Base-by-base conservation (phyloP, 2,888 invertebrate species). In the Tinea pellionella region DNA sequence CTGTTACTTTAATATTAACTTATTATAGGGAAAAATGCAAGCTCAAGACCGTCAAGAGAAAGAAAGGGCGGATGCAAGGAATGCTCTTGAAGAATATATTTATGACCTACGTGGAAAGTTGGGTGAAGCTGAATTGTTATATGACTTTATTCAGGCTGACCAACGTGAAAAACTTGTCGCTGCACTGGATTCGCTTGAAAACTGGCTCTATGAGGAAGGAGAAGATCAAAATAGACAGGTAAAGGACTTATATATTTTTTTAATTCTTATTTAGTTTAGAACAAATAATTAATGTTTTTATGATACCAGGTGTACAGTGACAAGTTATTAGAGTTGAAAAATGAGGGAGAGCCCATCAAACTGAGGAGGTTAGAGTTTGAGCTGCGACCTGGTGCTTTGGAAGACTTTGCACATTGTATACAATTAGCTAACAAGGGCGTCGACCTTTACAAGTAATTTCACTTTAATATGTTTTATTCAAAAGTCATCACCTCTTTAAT, bases 51-150 rank as follows among this genome's bases (percentile, higher is more conserved):
- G 92, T 63, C 93, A 95, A 73, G 99, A 99, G 83, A 98, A 97
- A 70, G 96, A 98, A 74, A 92, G 98, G 58, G 93, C 96, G 4
- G 98, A 99, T 79, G 96, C 97, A 0, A 94, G 98, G 71, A 99
- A 99, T 80, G 95, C 97, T 2, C 90, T 99, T 0, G 99, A 99
- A 78, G 99, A 99, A 80, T 99, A 97, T 73, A 97, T 99, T 30
- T 99, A 99, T 77, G 98, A 98, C 69, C 90, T 98, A 79, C 91
- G 99, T 61, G 94, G 95, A 62, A 97, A 97, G 77, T 80, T 99
- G 60, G 90, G 90, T 43, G 91, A 93, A 61, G 94, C 94, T 18
- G 93, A 92, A 63, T 89, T 93, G 41, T 86, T 96, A 59, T 92
- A 92, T 63, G 89, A 91, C 4, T 98, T 92, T 75, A 91, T 96